Evolutionary conservation across 2,113 vertebrate genomes (phyloP).

Genomic region (Alces alces): DNA sequence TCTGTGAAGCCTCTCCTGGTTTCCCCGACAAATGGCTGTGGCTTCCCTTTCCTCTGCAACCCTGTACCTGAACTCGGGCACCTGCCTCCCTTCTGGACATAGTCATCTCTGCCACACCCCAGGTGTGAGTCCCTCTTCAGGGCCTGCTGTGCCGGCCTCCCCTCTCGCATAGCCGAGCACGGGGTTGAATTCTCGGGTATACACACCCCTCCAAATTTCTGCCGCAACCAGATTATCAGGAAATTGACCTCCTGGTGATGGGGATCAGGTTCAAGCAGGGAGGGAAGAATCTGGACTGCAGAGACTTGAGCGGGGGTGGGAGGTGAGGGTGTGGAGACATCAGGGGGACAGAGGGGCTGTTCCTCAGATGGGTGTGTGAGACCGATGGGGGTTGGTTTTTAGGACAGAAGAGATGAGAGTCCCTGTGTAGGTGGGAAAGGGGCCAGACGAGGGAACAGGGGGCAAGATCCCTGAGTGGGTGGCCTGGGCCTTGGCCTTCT

Average conservation of each 20-base stretch:
- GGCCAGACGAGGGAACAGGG: not conserved
- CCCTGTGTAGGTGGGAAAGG: not conserved
- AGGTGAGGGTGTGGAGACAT: not conserved
- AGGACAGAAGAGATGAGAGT: not conserved
- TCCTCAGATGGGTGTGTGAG: not conserved
- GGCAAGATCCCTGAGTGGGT: not conserved
- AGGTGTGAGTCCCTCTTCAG: not conserved
- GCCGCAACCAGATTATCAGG: too few relatives aligned
- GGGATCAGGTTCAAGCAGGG: not conserved
- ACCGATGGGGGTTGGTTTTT: not conserved
- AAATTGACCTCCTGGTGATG: not conserved
- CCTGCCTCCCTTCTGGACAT: not conserved
- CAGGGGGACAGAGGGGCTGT: not conserved
- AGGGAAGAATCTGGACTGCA: not conserved
- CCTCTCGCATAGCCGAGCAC: not conserved
- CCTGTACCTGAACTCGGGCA: not conserved
- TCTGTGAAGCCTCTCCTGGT: not conserved
- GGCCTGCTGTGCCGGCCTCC: not conserved
- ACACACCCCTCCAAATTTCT: not conserved
- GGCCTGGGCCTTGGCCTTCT: not conserved
- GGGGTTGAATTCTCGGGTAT: fast-evolving
- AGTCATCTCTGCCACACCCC: not conserved
- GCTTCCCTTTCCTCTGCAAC: not conserved
- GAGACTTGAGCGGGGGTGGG: not conserved
- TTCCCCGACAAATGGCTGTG: fast-evolving